Conservation (phyloP, 2,113 vertebrate genomes). For the Sphyrna mokarran region DNA sequence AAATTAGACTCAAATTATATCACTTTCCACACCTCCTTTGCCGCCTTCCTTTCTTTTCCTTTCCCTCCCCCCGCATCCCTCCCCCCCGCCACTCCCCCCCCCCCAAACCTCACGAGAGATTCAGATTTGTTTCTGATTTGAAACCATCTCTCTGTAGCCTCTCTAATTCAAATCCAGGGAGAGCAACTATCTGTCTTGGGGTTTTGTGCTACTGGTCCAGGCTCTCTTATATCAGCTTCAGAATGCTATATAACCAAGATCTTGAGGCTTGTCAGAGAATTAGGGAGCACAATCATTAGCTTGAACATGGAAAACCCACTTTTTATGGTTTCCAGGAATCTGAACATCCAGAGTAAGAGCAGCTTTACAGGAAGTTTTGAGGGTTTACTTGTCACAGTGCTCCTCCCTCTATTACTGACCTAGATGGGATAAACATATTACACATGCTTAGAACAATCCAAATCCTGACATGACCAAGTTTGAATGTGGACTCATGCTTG, state of each 20-base stretch:
- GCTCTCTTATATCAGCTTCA: background rate
- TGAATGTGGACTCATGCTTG: background rate
- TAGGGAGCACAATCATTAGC: background rate
- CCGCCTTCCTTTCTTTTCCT: no score
- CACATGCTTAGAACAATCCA: background rate
- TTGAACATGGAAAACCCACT: background rate
- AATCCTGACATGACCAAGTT: background rate
- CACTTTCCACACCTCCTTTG: background rate
- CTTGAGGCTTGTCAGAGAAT: background rate
- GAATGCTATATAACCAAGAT: background rate
- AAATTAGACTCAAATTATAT: background rate
- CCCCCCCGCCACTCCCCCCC: no score
- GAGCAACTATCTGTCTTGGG: background rate
- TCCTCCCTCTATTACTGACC: background rate
- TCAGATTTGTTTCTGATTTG: background rate
- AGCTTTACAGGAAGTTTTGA: background rate
- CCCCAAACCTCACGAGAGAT: background rate
- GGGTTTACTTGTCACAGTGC: background rate
- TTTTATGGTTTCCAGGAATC: background rate
- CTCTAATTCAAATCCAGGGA: background rate
- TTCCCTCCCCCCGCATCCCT: no score
- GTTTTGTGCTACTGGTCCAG: background rate
- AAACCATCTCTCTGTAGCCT: background rate
- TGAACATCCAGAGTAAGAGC: background rate
- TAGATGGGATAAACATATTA: background rate